Conservation (phyloP, 2,113 vertebrate species). For the Puma concolor region DNA sequence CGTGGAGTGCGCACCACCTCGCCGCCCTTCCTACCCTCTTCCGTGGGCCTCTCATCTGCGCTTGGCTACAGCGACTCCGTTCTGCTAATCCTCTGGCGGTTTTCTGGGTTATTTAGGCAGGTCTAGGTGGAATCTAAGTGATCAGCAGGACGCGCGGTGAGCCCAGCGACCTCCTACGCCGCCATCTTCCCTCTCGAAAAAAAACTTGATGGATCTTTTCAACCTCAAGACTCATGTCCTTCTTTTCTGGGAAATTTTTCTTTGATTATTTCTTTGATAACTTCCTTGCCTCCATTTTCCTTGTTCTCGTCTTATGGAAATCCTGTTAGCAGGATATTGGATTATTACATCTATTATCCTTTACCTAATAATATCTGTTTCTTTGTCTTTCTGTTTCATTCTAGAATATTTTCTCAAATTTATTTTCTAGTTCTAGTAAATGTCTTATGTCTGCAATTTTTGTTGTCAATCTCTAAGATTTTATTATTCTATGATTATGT, state of each 20-base stretch:
- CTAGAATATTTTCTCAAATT: neutral
- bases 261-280: slow-evolving; percentile 7
- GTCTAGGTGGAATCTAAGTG: too few relatives aligned
- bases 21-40: too few relatives aligned
- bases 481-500: neutral
- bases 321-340: neutral
- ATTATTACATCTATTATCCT: neutral
- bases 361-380: neutral
- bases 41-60: too few relatives aligned
- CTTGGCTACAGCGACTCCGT: too few relatives aligned
- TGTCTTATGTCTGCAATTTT: neutral
- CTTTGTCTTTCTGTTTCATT: neutral
- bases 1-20: too few relatives aligned
- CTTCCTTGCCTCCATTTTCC: neutral
- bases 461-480: neutral
- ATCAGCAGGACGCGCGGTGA: too few relatives aligned
- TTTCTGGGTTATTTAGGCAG: too few relatives aligned
- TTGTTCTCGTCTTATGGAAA: neutral
- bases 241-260: neutral
- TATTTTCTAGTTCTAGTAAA: neutral
- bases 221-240: neutral
- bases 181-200: too few relatives aligned
- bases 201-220: neutral
- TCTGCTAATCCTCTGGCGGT: too few relatives aligned
- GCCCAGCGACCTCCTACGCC: too few relatives aligned